Conservation (phyloP, 2,797 vertebrate genomes). For the Esox lucius region DNA sequence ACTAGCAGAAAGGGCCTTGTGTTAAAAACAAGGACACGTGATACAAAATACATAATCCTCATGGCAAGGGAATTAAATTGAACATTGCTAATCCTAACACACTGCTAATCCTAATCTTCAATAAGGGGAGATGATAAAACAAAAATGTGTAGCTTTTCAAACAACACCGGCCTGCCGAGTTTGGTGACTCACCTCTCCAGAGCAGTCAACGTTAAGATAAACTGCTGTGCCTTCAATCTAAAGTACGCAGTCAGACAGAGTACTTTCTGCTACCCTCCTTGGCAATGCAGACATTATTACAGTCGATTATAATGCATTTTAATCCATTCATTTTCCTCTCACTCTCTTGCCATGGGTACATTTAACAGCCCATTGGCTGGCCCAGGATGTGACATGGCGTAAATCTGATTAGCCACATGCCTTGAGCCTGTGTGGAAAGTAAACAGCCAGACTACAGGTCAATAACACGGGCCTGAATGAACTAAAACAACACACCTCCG, state of each 20-base stretch:
- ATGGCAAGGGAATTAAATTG: background rate
- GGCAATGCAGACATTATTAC: background rate
- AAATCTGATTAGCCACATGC: background rate
- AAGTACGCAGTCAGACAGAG: background rate
- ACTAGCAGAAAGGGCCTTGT: background rate
- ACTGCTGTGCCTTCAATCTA: background rate
- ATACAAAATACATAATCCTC: constrained; percentile 1
- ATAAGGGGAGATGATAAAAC: constrained; percentile 3
- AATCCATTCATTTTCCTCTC: background rate
- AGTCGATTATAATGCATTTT: background rate
- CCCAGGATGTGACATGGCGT: background rate
- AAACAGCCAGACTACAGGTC: background rate
- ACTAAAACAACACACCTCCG: background rate
- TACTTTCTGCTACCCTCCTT: background rate
- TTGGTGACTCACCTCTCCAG: background rate
- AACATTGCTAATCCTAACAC: background rate
- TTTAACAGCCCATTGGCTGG: background rate
- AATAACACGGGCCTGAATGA: background rate
- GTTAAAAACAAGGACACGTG: background rate
- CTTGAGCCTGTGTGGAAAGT: background rate
- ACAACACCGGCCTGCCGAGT: background rate
- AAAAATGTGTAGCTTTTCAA: background rate
- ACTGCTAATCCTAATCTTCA: constrained; percentile 5
- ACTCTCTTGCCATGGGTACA: background rate
- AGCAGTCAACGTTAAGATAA: background rate